These are phyloP conservation scores for Venusia cambrica DNA, from an alignment of 2,888 invertebrate genomes.

Conservation along the genomic window DNA sequence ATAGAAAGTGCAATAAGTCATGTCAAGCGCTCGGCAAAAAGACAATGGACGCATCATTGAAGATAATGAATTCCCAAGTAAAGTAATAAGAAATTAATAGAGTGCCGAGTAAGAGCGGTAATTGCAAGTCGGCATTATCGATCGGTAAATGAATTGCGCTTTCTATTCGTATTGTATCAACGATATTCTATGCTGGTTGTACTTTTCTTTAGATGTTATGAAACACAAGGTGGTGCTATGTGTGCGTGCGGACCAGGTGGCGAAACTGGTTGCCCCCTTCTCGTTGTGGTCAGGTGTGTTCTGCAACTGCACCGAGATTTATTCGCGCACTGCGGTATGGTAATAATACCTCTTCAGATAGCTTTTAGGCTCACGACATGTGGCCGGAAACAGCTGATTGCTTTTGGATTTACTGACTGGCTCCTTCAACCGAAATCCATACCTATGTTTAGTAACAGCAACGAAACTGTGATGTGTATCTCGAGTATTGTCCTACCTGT, in stretches of 20 bases:
- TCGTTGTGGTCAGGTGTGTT: constrained; percentile 53
- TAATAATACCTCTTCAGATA: constrained; percentile 25
- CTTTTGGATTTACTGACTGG: no score
- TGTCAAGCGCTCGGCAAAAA: constrained; percentile 38
- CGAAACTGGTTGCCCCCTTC: constrained; percentile 63
- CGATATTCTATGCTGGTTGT: constrained; percentile 29
- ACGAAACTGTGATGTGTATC: constrained; percentile 29
- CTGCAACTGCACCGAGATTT: constrained; percentile 46
- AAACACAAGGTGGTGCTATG: constrained; percentile 40
- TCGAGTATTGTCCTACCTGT: constrained; percentile 30
- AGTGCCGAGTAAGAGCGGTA: constrained; percentile 45
- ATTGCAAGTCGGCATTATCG: constrained; percentile 41
- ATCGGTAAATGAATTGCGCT: constrained; percentile 42
- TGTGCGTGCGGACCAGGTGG: constrained; percentile 53
- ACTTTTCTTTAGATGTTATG: constrained; percentile 32
- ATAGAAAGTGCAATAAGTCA: constrained; percentile 48
- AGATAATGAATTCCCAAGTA: constrained; percentile 40
- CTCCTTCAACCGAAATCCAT: no score
- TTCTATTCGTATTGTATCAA: constrained; percentile 44
- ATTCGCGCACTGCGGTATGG: constrained; percentile 22
- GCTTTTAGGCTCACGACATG: constrained; percentile 22
- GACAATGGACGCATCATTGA: constrained; percentile 49
- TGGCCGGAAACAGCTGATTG: constrained; percentile 37
- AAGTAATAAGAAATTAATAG: constrained; percentile 55
- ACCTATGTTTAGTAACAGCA: constrained; percentile 11